Evolutionary conservation across 2,797 vertebrate genomes (phyloP), one percentile per base, ranked within the genome.

Genomic region (Anas flavirostris): DNA sequence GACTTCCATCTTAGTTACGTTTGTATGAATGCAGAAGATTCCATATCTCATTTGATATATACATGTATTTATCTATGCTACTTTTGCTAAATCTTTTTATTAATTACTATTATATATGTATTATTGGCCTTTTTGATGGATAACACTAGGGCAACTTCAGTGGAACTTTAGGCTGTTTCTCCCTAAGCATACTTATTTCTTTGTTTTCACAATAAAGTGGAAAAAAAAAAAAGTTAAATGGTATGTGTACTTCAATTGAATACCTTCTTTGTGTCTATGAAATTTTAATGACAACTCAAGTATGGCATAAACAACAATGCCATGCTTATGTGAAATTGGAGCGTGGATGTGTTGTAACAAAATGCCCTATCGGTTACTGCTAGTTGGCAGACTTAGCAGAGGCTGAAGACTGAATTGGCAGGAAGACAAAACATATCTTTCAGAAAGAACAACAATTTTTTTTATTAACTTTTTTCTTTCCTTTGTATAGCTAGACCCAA

Each of bases 301-400:
- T 22, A 37, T 22, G 56, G 28, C 0, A 0, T 88, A 67, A 82
- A 48, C 68, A 91, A 55, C 1, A 0, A 77, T 31, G 25, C 17
- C n/a, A 22, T 28, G 19, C 26, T 56, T 50, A 88, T 53, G 48
- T 33, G 60, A 68, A 63, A 86, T 39, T 41, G 44, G 29, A 85
- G 53, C 0, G 0, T 48, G 43, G 35, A 8, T 48, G 39, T 75
- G 58, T 44, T 90, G 60, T 53, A 66, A 73, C 4, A 73, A 23
- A 75, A 90, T 60, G 48, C 28, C 37, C 44, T 62, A 5, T 88
- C 46, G 83, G 8, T 74, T 85, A 35, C 83, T 82, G 55, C 58
- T 95, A 73, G 73, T 29, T 92, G 87, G 41, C 37, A 76, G 50
- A 33, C 19, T 76, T 82, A 68, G 63, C 59, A 91, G 84, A 56